Evolutionary conservation across 1,140 invertebrate genomes (phyloP).

Genomic region (Hormaphis cornu): DNA sequence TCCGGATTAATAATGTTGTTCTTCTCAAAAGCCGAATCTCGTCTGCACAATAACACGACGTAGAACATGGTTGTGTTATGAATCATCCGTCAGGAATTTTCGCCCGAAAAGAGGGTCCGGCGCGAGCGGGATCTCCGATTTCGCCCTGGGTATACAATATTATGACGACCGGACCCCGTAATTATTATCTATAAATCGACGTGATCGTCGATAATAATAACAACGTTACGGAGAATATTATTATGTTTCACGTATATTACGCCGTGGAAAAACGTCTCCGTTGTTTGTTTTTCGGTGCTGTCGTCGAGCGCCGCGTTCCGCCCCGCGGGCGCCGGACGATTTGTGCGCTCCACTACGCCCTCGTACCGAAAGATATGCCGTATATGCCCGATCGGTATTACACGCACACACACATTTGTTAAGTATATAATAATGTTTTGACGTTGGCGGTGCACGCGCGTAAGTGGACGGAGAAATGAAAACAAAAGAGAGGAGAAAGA

Average conservation of each 20-base stretch:
- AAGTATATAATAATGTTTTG: background rate
- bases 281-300: slow-evolving; percentile 32
- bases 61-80: background rate
- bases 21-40: background rate
- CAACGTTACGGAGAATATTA: too few relatives aligned
- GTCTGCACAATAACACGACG: too few relatives aligned
- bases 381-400: slow-evolving; percentile 2
- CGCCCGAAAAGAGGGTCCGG: slow-evolving; percentile 3
- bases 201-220: too few relatives aligned
- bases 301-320: slow-evolving; percentile 8
- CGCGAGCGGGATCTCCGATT: slow-evolving; percentile 12
- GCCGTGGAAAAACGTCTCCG: slow-evolving; percentile 30
- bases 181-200: slow-evolving; percentile 33
- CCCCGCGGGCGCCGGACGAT: slow-evolving; percentile 3
- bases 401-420: background rate
- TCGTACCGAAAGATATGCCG: background rate
- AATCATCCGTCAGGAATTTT: slow-evolving; percentile 29
- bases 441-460: background rate
- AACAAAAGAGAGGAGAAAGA: background rate
- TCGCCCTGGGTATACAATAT: slow-evolving; percentile 25
- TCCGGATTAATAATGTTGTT: background rate
- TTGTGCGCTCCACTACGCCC: background rate
- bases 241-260: too few relatives aligned
- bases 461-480: too few relatives aligned
- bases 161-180: slow-evolving; percentile 23